A percentile compares a stretch with the other conserved stretches of the same genome.
Conservation (phyloP, 2,797 vertebrate genomes). For the Phalloptychus januarius region DNA sequence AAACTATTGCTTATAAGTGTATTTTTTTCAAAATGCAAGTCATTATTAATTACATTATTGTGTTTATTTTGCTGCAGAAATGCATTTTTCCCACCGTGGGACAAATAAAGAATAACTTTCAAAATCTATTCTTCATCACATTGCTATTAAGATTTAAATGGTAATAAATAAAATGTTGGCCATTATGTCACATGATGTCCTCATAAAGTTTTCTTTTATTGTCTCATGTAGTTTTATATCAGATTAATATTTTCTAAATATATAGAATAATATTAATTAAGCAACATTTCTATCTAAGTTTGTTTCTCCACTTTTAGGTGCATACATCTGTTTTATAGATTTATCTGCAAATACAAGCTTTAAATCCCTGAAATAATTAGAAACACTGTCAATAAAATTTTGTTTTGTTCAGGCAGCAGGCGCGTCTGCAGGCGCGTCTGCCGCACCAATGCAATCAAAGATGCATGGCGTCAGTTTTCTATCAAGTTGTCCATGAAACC, state of each 20-base stretch:
- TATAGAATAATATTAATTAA: not conserved
- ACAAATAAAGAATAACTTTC: not conserved
- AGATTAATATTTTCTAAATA: not conserved
- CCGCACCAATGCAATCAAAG: not conserved
- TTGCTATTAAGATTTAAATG: not conserved
- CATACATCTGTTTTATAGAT: not conserved
- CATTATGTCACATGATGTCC: not conserved
- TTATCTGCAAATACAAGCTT: not conserved
- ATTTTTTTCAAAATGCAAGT: not conserved
- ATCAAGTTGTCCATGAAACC: constrained; percentile 11
- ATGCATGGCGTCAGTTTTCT: not conserved
- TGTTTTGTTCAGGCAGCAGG: not conserved
- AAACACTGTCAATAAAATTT: not conserved
- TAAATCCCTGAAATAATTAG: not conserved
- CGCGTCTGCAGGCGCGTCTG: constrained; percentile 5
- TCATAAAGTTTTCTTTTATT: not conserved
- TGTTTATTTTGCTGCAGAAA: not conserved
- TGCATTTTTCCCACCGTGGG: too few relatives aligned
- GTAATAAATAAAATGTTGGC: not conserved
- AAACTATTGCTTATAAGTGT: not conserved
- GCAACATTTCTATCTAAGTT: not conserved
- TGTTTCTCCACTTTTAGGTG: not conserved
- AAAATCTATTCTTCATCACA: not conserved
- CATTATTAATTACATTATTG: not conserved
- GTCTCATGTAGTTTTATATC: not conserved